Base-by-base conservation (phyloP, 2,888 invertebrate genomes). In the Hipparchia semele region DNA sequence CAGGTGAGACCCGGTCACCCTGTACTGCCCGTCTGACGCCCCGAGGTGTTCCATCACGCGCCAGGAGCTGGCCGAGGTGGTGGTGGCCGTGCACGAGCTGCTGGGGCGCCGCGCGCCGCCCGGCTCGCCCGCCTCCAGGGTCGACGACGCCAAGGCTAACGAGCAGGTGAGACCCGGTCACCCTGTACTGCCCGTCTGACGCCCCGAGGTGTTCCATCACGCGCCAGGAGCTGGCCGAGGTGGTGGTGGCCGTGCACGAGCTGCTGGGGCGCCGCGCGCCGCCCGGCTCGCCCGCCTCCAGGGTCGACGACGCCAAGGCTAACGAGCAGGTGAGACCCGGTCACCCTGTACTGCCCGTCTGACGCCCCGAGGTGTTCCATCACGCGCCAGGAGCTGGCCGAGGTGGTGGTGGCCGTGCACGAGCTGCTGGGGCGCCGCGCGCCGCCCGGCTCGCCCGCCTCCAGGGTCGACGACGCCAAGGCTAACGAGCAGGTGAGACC, bases 121-220 rank as follows among this genome's bases (percentile, higher is more conserved):
- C 12, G 92, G 91, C 0, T 90, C 90, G 12, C 96, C 96, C 39
- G 97, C 90, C 2, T 83, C 90, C 0, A 81, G 92, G 58, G 96
- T 97, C 66, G 98, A 98, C 76, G 98, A 98, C 81, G 95, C 97
- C 70, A 97, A 97, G 88, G 97, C 97, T 54, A 54, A n/a, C 54
- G 54, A 54, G 12, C 54, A 54, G 54, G 54, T 54, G 54, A 54
- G 54, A 54, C 9, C 87, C 99, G n/a, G n/a, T n/a, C n/a, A n/a
- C n/a, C n/a, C n/a, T n/a, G n/a, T n/a, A n/a, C n/a, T n/a, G n/a
- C n/a, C n/a, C n/a, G n/a, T n/a, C n/a, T n/a, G n/a, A n/a, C n/a
- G n/a, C n/a, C n/a, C n/a, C n/a, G n/a, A n/a, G n/a, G n/a, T n/a
- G 99, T 0, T 98, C 98, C 84, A 99, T 99, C 86, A 98, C 98